Base-by-base conservation (phyloP, 2,113 vertebrate species). In the Todiramphus saurophagus region DNA sequence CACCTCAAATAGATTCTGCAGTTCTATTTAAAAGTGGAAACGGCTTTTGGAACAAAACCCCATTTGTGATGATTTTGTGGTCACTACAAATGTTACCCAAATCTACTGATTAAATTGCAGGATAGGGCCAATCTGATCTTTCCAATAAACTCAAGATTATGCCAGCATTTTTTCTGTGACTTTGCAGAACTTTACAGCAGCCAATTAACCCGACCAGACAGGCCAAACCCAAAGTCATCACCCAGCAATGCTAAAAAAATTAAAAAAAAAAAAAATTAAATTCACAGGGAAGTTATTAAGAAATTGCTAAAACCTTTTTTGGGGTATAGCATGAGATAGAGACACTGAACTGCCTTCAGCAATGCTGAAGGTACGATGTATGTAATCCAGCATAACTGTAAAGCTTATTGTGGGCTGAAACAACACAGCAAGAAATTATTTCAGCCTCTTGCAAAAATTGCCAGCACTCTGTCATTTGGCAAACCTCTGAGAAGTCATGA, bases 331-430 rank as follows among this genome's bases (percentile, higher is more conserved):
- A 96, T 10, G 43, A 76, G 84, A 88, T 13, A 81, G 74, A 92
- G 89, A 80, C 48, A 25, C 72, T 66, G 37, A 21, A 70, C 35
- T 86, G 68, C 66, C 79, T 97, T 83, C 88, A 95, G 80, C 51
- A 94, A 43, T 66, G 46, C 66, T 78, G 33, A 80, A 86, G 62
- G 73, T 59, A 76, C 74, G 88, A 73, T 4, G 1, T 14, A 69
- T 44, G 27, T 94, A 97, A 94, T 48, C 70, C n/a, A 92, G 82
- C 56, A 93, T 91, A 70, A 92, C 37, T 8, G 9, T 74, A 79
- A 86, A 83, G 16, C 41, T 86, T 44, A 78, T 60, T 69, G 67
- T 77, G 77, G 68, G 37, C 44, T 73, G 70, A 94, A 68, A 95
- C 21, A 68, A 89, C 56, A 80, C 35, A 27, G 31, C 24, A 91